Percentiles rank a stretch among this genome's conserved stretches.
Conservation (phyloP, 2,888 invertebrate species). For the Cheilosia pagana region DNA sequence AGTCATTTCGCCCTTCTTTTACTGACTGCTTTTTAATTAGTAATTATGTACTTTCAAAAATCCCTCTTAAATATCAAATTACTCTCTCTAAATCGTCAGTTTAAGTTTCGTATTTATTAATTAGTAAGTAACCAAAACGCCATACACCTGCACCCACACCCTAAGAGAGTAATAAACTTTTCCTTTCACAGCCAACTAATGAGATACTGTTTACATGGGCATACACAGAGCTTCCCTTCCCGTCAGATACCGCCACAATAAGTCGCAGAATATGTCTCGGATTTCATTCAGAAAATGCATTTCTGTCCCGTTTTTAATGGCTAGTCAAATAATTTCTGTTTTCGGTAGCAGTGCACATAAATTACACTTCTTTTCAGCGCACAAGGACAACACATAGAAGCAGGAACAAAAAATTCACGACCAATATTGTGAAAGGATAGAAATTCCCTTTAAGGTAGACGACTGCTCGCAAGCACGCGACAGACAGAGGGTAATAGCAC, state of each 20-base stretch:
- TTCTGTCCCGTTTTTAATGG: slow-evolving; percentile 57
- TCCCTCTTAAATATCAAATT: slow-evolving; percentile 69
- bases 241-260: slow-evolving; percentile 36
- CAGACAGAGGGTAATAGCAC: slow-evolving; percentile 75
- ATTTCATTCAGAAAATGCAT: slow-evolving; percentile 72
- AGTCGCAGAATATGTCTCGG: slow-evolving; percentile 47
- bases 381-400: slow-evolving; percentile 20
- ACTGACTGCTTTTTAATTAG: slow-evolving; percentile 68
- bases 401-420: slow-evolving; percentile 49
- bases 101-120: slow-evolving; percentile 71
- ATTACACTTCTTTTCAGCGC: slow-evolving; percentile 67
- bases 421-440: slow-evolving; percentile 61
- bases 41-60: slow-evolving; percentile 69
- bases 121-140: slow-evolving; percentile 49
- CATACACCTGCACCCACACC: neutral
- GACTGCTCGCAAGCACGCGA: slow-evolving; percentile 70
- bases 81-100: slow-evolving; percentile 54
- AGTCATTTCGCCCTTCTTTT: slow-evolving; percentile 6
- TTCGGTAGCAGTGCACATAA: slow-evolving; percentile 68
- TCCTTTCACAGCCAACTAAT: slow-evolving; percentile 45
- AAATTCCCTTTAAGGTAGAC: slow-evolving; percentile 62
- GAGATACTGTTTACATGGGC: slow-evolving; percentile 21
- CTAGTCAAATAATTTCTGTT: slow-evolving; percentile 72
- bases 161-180: slow-evolving; percentile 27
- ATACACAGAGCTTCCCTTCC: slow-evolving; percentile 8